Evolutionary conservation across 2,888 invertebrate genomes (phyloP), one percentile per base, ranked within the genome.

Genomic region (Entomobrya multifasciata): DNA sequence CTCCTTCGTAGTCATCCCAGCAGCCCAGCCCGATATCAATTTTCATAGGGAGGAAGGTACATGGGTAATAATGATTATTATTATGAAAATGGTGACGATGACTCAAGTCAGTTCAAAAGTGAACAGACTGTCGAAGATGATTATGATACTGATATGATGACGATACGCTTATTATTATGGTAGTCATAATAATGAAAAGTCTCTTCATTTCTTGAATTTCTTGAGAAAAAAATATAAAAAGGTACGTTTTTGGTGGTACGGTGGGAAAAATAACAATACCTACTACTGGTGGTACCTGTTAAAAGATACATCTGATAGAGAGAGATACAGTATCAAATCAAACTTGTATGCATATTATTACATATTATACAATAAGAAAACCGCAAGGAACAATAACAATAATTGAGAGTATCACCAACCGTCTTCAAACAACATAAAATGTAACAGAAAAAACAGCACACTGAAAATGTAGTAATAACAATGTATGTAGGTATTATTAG

Each of bases 311-410:
- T n/a, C n/a, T n/a, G n/a, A n/a, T n/a, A n/a, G n/a, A 44, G 11
- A 44, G n/a, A 10, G 13, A 49, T 49, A 49, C 17, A 8, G 20
- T n/a, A n/a, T n/a, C n/a, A 4, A 36, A 36, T 36, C 8, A 4
- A 36, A 36, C 5, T 36, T 44, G 20, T 52, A 25, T 52, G 72
- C 52, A 72, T 27, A 30, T 17, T 27, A 27, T 13, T 27, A 25
- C 15, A n/a, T 72, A 72, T 11, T 27, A 22, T 25, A 74, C 52
- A 74, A 52, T 52, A 52, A 55, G 55, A 74, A 74, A 74, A 74
- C 74, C 74, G 52, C 74, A 74, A 74, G 74, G 22, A 74, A 74
- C 72, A 67, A 67, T 41, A 72, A 49, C 17, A 72, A 72, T 72
- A 72, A 72, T 49, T 72, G 47, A 47, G 30, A 72, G 47, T 27